Evolutionary conservation across 92 coral and sea anemone genomes (phyloP), one percentile per base, ranked within the genome.

Genomic region (Montipora capitata): DNA sequence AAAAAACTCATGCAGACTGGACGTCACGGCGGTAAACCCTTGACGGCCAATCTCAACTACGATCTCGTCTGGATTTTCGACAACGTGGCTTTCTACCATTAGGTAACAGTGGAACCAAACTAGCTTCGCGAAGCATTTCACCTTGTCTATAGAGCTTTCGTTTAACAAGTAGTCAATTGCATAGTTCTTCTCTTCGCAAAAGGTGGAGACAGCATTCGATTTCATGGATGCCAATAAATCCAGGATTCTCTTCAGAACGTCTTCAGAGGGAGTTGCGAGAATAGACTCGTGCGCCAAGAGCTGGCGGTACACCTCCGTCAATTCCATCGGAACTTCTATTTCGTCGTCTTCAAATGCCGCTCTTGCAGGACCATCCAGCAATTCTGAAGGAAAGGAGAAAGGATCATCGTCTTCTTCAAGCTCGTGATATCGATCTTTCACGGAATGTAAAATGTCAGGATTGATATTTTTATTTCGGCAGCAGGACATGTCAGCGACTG

Each of bases 341-440:
- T 49, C 75, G 3, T 77, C 85, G n/a, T 77, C 77, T 45, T 77
- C 85, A 78, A 78, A 86, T 13, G 18, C 62, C 7, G 75, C 87
- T 16, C 43, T 20, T 27, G 15, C 78, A 20, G 87, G 85, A 11
- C 85, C 87, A 48, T 86, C 87, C 1, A 78, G 40, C 77, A 63
- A 15, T n/a, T 51, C 67, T 7, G 7, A 42, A 5, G 90, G 90
- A 77, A 86, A 78, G 2, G 76, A 12, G 42, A 66, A 85, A 3
- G 38, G n/a, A n/a, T n/a, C n/a, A n/a, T 56, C 56, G 41, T 59
- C 65, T 57, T 68, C 75, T 15, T 71, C 80, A 6, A 11, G 17
- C 27, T 77, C 20, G n/a, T n/a, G n/a, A n/a, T n/a, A n/a, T n/a
- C n/a, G n/a, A n/a, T n/a, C n/a, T n/a, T n/a, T n/a, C n/a, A n/a